phyloP scores from a whole-genome alignment of 2,113 vertebrate species.

The Cromileptes altivelis region DNA sequence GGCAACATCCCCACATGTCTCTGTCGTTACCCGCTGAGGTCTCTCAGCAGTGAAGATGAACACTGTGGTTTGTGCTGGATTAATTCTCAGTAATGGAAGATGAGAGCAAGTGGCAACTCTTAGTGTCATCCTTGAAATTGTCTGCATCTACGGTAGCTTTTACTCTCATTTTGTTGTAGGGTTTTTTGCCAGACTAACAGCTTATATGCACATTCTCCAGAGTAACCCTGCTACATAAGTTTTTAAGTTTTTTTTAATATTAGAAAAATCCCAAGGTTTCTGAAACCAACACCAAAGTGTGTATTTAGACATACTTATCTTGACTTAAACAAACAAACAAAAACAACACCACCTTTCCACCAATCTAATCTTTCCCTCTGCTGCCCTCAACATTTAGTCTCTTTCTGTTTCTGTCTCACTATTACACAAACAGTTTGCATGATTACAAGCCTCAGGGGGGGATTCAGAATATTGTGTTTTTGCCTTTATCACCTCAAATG shows the following conservation, averaged over 20 bases:
- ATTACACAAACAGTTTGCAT: background rate
- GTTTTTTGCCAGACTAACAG: too few relatives aligned
- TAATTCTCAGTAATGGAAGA: background rate
- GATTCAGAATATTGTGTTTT: conserved; percentile 16
- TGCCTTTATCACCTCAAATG: conserved; percentile 7
- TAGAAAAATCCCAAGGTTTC: background rate
- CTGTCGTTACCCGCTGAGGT: conserved; percentile 2
- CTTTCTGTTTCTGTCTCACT: background rate
- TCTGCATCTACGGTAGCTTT: background rate
- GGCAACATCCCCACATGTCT: background rate
- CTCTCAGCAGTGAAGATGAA: background rate
- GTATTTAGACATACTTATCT: background rate
- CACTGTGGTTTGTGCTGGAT: background rate
- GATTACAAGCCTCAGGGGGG: conserved; percentile 3
- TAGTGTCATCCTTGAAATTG: background rate
- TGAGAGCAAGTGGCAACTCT: background rate
- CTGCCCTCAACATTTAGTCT: background rate
- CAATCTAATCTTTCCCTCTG: background rate
- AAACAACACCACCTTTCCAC: too few relatives aligned
- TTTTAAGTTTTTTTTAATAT: too few relatives aligned
- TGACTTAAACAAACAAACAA: too few relatives aligned
- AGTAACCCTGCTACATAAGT: background rate
- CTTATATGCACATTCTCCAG: background rate
- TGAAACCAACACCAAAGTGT: background rate
- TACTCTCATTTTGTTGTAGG: background rate